phyloP scores from a whole-genome alignment of 2,888 invertebrate genomes.

The Zelleria hepariella region DNA sequence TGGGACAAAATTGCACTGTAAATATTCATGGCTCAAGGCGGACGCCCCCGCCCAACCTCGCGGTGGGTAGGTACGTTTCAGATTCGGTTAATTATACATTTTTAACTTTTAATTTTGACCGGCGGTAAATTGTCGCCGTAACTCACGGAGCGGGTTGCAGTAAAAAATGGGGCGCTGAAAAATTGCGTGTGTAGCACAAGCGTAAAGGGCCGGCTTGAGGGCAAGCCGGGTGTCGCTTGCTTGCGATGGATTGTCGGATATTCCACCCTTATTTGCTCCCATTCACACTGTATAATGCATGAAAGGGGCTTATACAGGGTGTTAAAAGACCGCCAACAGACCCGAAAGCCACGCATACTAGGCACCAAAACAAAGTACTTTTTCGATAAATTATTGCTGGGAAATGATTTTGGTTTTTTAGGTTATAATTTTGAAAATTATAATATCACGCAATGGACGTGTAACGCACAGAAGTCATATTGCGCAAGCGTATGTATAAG shows the following conservation, averaged over 20 bases:
- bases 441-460: too few species aligned
- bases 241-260: background rate
- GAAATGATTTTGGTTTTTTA: too few species aligned
- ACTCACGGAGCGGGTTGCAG: background rate
- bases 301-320: background rate
- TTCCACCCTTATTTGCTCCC: background rate
- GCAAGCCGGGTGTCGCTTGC: background rate
- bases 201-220: background rate
- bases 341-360: too few species aligned
- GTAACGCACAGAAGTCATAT: too few species aligned
- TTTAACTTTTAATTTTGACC: slow-evolving; percentile 3
- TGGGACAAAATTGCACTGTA: slow-evolving; percentile 59
- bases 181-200: background rate
- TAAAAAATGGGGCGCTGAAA: background rate
- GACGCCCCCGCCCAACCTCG: slow-evolving; percentile 32
- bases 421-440: too few species aligned
- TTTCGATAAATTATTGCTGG: too few species aligned
- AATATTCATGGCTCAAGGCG: slow-evolving; percentile 46
- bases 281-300: background rate
- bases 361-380: too few species aligned
- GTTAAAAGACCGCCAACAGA: too few species aligned
- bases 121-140: background rate
- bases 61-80: slow-evolving; percentile 34
- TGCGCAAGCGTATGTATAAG: too few species aligned
- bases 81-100: slow-evolving; percentile 38